Evolutionary conservation across 2,797 vertebrate species (phyloP), one percentile per base, ranked within the genome.

Genomic region (Tympanoctomys barrerae): DNA sequence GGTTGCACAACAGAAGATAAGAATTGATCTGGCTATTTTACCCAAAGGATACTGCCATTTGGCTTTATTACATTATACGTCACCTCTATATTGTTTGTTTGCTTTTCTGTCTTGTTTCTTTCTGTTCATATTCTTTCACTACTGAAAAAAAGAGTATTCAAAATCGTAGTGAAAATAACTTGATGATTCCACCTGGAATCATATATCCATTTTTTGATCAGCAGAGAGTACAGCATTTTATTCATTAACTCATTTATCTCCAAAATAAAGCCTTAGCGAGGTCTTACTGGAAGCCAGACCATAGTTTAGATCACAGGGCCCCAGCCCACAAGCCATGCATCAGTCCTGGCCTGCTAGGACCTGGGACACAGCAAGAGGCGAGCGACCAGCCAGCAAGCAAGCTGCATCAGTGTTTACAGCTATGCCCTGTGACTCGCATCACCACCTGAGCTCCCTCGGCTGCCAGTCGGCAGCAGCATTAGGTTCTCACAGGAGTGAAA

Each of bases 151-250:
- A 57, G 54, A 57, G 62, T 57, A 80, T 57, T 64, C 77, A n/a
- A 0, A 66, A 46, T 87, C 52, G 22, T 59, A 1, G 52, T 18
- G 7, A 1, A 49, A 66, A 66, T 52, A 31, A 26, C 22, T 33
- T 22, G 46, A 52, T 33, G 70, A 70, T 52, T 90, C 84, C 52
- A 22, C 96, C 42, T 68, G 42, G 49, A 80, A 46, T 70, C 19
- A 0, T 12, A 0, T 62, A 57, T 28, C 19, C 52, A 0, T 73
- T 87, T 73, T 80, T 86, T 31, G 49, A 21, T 8, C 86, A 62
- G 5, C 42, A 83, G 66, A 89, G 19, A 73, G 13, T 11, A 39
- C 33, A 81, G 26, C 1, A 9, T 13, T 33, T 84, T 22, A 16
- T 75, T 52, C 54, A 7, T 62, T 86, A 31, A 42, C 16, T 33